These are phyloP conservation scores for Steatornis caripensis DNA, from an alignment of 2,113 vertebrate genomes.

Conservation along the genomic window DNA sequence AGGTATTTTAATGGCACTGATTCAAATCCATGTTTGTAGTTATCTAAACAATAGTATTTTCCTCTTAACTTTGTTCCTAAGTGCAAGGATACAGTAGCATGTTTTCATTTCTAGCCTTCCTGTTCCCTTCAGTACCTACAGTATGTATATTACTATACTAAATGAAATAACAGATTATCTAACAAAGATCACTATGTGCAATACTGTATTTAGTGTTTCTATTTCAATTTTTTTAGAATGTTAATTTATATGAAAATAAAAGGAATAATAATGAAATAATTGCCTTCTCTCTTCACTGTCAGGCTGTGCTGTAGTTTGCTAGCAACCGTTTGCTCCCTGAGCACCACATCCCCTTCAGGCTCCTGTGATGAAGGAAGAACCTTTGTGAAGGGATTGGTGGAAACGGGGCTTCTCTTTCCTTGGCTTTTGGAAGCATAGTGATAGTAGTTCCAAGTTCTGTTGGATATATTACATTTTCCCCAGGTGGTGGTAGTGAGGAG, in stretches of 20 bases:
- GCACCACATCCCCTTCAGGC: not conserved
- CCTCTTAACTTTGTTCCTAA: slow-evolving; percentile 64
- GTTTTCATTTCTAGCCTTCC: slow-evolving; percentile 71
- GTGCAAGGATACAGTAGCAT: slow-evolving; percentile 67
- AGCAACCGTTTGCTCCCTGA: not conserved
- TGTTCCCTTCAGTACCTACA: slow-evolving; percentile 65
- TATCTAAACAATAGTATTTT: slow-evolving; percentile 71
- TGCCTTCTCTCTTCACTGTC: slow-evolving; percentile 4
- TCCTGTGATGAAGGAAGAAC: not conserved
- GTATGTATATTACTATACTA: slow-evolving; percentile 75
- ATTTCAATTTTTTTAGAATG: slow-evolving; percentile 81
- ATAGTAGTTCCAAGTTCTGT: not conserved
- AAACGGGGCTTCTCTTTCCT: not conserved
- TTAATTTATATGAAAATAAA: slow-evolving; percentile 91
- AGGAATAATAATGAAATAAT: slow-evolving; percentile 75
- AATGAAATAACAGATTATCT: slow-evolving; percentile 73
- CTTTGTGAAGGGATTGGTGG: not conserved
- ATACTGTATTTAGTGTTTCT: slow-evolving; percentile 88
- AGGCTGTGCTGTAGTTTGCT: not conserved
- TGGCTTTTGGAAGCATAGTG: not conserved
- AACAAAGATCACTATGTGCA: slow-evolving; percentile 84
- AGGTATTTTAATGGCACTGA: slow-evolving; percentile 69
- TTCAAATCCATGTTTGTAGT: slow-evolving; percentile 72
- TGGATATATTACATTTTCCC: not conserved
- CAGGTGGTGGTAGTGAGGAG: not conserved